Percentiles rank a stretch among this genome's conserved stretches.
Conservation (phyloP, 2,888 invertebrate species). For the Corythucha ciliata region DNA sequence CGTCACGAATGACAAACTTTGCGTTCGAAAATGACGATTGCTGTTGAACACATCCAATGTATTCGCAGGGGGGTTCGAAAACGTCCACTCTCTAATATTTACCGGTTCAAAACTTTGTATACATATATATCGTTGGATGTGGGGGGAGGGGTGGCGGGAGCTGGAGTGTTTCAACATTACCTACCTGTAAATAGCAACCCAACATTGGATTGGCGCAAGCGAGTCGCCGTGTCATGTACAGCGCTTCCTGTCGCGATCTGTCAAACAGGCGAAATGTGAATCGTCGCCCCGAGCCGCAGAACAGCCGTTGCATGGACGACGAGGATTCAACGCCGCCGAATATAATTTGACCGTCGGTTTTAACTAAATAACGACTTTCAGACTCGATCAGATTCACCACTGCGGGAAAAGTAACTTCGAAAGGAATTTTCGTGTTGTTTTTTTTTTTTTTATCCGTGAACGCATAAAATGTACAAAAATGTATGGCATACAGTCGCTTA, state of each 20-base stretch:
- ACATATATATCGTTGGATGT: neutral
- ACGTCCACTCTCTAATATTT: slow-evolving; percentile 60
- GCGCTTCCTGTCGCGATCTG: slow-evolving; percentile 70
- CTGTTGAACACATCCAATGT: slow-evolving; percentile 60
- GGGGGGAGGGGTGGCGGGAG: neutral
- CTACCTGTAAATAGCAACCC: slow-evolving; percentile 61
- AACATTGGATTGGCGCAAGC: slow-evolving; percentile 62
- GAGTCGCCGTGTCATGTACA: slow-evolving; percentile 60
- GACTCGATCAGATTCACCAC: slow-evolving; percentile 54
- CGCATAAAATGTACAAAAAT: neutral
- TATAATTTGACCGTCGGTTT: slow-evolving; percentile 65
- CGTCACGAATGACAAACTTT: slow-evolving; percentile 59
- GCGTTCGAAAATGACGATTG: slow-evolving; percentile 57
- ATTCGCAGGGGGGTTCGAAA: slow-evolving; percentile 59
- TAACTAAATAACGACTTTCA: slow-evolving; percentile 62
- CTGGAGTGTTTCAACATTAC: neutral
- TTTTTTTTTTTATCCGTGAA: too few species aligned
- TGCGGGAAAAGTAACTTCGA: slow-evolving; percentile 39
- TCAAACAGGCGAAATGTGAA: slow-evolving; percentile 74
- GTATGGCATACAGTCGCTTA: slow-evolving; percentile 55
- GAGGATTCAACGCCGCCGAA: slow-evolving; percentile 64
- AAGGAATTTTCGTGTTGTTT: too few species aligned
- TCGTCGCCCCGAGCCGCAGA: slow-evolving; percentile 63
- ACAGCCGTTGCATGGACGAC: slow-evolving; percentile 51
- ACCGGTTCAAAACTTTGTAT: neutral